Evolutionary conservation across 2,797 vertebrate genomes (phyloP).

Genomic region (Scomberomorus guttatus): DNA sequence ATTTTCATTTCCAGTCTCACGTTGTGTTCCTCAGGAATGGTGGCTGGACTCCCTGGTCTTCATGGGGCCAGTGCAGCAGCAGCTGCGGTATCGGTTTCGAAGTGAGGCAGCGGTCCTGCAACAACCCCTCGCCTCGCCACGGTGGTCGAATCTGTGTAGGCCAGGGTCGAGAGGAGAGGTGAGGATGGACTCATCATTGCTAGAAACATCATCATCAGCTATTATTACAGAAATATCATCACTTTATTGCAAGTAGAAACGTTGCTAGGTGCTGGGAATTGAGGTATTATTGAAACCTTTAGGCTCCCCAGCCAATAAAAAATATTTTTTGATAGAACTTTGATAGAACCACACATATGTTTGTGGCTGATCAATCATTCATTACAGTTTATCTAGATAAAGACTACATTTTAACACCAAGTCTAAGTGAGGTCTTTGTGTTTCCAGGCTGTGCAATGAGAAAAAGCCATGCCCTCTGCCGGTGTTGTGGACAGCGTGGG

Average conservation of each 20-base stretch:
- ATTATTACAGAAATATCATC: not conserved
- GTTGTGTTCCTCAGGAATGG: constrained; percentile 87
- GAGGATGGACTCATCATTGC: constrained; percentile 30
- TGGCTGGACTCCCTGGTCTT: constrained; percentile 97
- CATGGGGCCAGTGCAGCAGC: constrained; percentile 96
- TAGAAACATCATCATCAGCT: not conserved
- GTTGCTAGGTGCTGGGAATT: too few species aligned
- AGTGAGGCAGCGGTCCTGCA: constrained; percentile 95
- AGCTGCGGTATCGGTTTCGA: constrained; percentile 96
- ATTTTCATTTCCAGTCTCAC: not conserved
- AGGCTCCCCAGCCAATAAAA: too few species aligned
- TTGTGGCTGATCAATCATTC: not conserved
- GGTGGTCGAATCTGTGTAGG: constrained; percentile 95
- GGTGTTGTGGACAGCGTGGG: constrained; percentile 92
- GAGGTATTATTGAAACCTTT: too few species aligned
- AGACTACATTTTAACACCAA: not conserved
- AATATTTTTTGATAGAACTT: too few species aligned
- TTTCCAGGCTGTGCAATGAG: constrained; percentile 91
- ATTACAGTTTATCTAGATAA: not conserved
- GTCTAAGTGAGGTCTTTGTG: constrained; percentile 5
- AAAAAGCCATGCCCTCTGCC: constrained; percentile 91
- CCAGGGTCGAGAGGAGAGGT: constrained; percentile 95
- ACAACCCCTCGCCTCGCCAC: constrained; percentile 94
- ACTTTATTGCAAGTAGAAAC: too few species aligned
- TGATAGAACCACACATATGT: too few species aligned